A percentile compares a stretch with the other conserved stretches of the same genome.
Conservation (phyloP, 2,888 invertebrate species). For the Phoenoteleia sp. region DNA sequence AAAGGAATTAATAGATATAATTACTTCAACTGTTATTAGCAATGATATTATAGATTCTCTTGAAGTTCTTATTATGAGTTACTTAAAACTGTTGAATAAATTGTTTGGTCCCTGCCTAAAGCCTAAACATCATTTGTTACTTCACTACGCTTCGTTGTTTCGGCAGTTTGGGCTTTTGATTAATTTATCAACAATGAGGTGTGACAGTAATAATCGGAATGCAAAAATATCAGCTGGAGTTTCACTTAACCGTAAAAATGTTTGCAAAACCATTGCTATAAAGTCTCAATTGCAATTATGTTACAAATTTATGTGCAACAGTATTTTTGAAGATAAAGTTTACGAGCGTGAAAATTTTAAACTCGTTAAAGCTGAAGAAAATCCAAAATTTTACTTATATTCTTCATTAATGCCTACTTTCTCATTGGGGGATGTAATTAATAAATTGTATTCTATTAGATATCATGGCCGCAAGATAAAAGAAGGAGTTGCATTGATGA, state of each 20-base stretch:
- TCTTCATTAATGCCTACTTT: constrained; percentile 14
- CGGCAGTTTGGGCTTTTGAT: constrained; percentile 58
- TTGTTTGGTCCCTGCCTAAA: constrained; percentile 48
- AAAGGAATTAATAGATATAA: constrained; percentile 29
- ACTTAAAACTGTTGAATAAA: constrained; percentile 33
- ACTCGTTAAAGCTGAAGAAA: constrained; percentile 13
- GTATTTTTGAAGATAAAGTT: neutral
- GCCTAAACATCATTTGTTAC: constrained; percentile 64
- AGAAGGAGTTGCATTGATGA: constrained; percentile 37
- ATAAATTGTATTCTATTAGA: constrained; percentile 21
- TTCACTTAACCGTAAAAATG: constrained; percentile 20
- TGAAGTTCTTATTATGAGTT: constrained; percentile 42
- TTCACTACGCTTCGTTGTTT: too few species aligned
- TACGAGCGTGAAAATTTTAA: constrained; percentile 25
- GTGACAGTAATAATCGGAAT: constrained; percentile 62
- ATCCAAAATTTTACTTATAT: constrained; percentile 29
- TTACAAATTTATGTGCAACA: neutral
- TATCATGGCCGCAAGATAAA: constrained; percentile 31
- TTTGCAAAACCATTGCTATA: constrained; percentile 22
- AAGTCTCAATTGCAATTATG: constrained; percentile 18
- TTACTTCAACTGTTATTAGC: constrained; percentile 35
- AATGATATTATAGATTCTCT: constrained; percentile 38
- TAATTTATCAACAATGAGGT: constrained; percentile 63
- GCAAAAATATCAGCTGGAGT: constrained; percentile 12
- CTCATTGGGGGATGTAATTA: constrained; percentile 10